Base-by-base conservation (phyloP, 1,140 invertebrate species). In the Orchesella cincta region DNA sequence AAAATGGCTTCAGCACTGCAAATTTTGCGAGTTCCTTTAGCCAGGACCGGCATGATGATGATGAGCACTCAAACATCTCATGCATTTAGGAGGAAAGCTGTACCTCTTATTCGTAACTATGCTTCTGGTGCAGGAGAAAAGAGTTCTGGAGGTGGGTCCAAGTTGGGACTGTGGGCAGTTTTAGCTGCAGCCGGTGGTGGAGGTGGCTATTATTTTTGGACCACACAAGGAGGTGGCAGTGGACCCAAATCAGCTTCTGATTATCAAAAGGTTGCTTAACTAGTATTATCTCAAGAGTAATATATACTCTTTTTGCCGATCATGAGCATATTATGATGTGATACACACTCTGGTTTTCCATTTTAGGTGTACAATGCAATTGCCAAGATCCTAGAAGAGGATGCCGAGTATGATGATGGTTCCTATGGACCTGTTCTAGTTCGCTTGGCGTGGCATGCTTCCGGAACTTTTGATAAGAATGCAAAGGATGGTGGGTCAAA, bases 321-420 rank as follows among this genome's bases (percentile, higher is more conserved):
- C n/a, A n/a, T n/a, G n/a, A n/a, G n/a, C n/a, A n/a, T n/a, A n/a
- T n/a, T n/a, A n/a, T n/a, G n/a, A 46, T 46, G 39, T 46, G 20
- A 46, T 46, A 46, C n/a, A n/a, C n/a, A n/a, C n/a, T n/a, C n/a
- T n/a, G n/a, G n/a, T 23, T 57, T n/a, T 57, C 12, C 23, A 18
- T n/a, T 57, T 14, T n/a, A 80, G 79, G 79, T 80, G 1, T 80
- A 80, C 28, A 39, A 80, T 78, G 74, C 73, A 36, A 80, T 80
- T 70, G 79, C 79, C 23, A 71, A 62, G 46, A 80, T 78, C 33
- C 74, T 80, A 31, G 76, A 78, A 1, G 79, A 67, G 20, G 77
- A 80, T 39, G 23, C 71, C 3, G 74, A 76, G 0, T 80, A 80
- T 35, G 79, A 80, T 52, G 76, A 78, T 57, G 79, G 79, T 5